Evolutionary conservation across 2,888 invertebrate genomes (phyloP).

Genomic region (Scaptomyza tumidula): DNA sequence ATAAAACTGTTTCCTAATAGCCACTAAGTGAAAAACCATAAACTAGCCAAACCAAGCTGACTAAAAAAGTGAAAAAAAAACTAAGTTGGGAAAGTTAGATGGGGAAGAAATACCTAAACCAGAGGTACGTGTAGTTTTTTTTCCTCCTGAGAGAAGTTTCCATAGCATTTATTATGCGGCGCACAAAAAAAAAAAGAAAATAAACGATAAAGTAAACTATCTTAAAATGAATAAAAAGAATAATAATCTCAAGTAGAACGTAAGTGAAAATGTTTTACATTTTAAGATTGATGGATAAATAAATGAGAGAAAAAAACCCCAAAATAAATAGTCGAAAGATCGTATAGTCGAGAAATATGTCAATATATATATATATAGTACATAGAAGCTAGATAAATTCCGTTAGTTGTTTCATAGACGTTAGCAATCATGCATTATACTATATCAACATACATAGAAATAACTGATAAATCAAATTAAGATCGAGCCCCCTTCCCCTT

Average conservation of each 20-base stretch:
- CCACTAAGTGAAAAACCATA: constrained; percentile 59
- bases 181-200: constrained; percentile 69
- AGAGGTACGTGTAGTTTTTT: constrained; percentile 31
- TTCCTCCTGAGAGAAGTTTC: constrained; percentile 23
- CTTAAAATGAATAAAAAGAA: constrained; percentile 21
- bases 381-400: constrained; percentile 59
- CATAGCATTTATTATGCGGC: constrained; percentile 83
- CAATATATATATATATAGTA: constrained; percentile 50
- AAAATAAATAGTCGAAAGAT: constrained; percentile 32
- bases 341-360: constrained; percentile 50
- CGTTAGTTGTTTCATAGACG: constrained; percentile 77
- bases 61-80: constrained; percentile 20
- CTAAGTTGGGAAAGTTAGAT: neutral
- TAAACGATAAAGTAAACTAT: constrained; percentile 35
- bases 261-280: constrained; percentile 73
- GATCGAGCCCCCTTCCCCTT: constrained; percentile 47
- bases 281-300: constrained; percentile 61
- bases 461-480: constrained; percentile 12
- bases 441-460: constrained; percentile 61
- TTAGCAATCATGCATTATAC: constrained; percentile 68
- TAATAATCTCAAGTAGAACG: constrained; percentile 50
- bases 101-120: neutral
- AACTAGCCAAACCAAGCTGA: constrained; percentile 64
- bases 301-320: constrained; percentile 2
- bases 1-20: constrained; percentile 79